A percentile compares a stretch with the other conserved stretches of the same genome.
phyloP scores from a whole-genome alignment of 2,113 vertebrate genomes.

The Passer montanus region DNA sequence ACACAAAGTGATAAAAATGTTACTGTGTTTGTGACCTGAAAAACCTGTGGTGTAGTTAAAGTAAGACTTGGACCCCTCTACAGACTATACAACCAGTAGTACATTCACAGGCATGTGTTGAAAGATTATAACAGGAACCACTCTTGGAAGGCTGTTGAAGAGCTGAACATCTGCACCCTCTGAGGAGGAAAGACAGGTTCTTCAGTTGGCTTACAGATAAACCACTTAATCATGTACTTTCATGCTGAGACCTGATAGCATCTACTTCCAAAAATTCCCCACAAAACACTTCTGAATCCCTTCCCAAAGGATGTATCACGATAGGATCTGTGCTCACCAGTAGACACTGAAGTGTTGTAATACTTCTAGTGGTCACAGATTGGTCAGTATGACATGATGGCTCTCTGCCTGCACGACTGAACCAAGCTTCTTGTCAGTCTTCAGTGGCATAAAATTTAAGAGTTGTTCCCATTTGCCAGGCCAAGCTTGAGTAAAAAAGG shows the following conservation, averaged over 20 bases:
- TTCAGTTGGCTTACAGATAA: neutral
- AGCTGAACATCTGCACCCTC: neutral
- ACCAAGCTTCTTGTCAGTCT: neutral
- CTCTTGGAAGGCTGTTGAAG: neutral
- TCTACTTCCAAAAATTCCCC: neutral
- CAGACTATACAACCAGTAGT: neutral
- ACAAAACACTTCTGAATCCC: too few relatives aligned
- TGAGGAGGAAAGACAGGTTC: neutral
- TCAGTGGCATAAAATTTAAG: neutral
- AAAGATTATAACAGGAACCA: neutral
- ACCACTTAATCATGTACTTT: neutral
- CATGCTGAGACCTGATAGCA: neutral
- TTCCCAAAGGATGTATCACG: neutral
- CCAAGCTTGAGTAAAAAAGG: neutral
- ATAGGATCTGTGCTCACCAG: neutral
- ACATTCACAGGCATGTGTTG: neutral
- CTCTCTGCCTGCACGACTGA: neutral
- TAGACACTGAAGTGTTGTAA: rapidly evolving
- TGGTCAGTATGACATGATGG: neutral
- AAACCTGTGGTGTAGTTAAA: neutral
- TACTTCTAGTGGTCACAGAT: neutral
- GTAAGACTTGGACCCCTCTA: neutral
- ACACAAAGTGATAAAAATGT: neutral
- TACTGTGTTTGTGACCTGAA: neutral
- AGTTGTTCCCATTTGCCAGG: neutral